These are phyloP conservation scores for Pseudolycoriella hygida DNA, from an alignment of 2,888 invertebrate species.

Conservation along the genomic window DNA sequence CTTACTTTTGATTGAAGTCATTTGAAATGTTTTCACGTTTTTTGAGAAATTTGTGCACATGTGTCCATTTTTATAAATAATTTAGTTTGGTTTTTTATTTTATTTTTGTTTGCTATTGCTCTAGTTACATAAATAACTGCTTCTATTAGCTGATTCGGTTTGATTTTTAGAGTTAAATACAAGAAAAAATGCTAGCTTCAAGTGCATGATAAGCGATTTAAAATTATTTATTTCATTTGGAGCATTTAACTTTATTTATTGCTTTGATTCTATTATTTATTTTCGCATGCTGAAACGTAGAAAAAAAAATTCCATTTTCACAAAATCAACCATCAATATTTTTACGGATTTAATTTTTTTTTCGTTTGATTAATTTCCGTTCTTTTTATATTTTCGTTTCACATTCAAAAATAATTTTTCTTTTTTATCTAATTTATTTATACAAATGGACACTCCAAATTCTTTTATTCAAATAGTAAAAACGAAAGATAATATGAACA, in stretches of 20 bases:
- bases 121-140: not conserved
- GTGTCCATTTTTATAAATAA: constrained; percentile 4
- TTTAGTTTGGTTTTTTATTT: not conserved
- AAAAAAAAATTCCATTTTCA: too few relatives aligned
- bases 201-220: too few relatives aligned
- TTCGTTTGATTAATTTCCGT: not conserved
- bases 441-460: constrained; percentile 4
- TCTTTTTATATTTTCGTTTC: not conserved
- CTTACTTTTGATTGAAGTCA: not conserved
- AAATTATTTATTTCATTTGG: too few relatives aligned
- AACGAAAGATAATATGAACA: not conserved
- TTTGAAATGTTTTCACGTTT: constrained; percentile 1
- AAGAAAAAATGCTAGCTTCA: too few relatives aligned
- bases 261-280: too few relatives aligned
- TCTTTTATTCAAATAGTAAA: not conserved
- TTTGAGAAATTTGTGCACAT: constrained; percentile 1
- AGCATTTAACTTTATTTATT: too few relatives aligned
- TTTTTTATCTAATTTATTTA: constrained; percentile 1
- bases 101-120: not conserved
- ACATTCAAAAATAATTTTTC: not conserved
- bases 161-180: too few relatives aligned
- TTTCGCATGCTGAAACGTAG: too few relatives aligned
- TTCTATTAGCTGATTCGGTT: not conserved
- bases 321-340: too few relatives aligned
- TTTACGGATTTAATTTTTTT: not conserved